Evolutionary conservation across 2,888 invertebrate genomes (phyloP).

Genomic region (Ctena decussata): DNA sequence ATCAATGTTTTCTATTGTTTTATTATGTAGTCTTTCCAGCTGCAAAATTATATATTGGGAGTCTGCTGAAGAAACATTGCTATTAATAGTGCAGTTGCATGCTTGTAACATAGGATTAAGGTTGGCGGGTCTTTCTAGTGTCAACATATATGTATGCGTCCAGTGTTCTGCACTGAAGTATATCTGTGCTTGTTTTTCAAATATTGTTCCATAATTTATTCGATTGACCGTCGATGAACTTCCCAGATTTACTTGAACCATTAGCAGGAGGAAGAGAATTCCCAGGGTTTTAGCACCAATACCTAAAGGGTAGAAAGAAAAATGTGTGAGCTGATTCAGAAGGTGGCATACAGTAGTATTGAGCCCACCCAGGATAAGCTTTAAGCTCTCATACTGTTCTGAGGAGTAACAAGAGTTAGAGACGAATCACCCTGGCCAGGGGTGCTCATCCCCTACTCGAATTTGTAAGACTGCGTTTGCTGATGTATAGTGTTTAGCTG

Average conservation of each 20-base stretch:
- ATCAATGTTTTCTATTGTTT: background rate
- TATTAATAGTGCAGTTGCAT: background rate
- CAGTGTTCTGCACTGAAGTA: background rate
- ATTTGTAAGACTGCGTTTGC: no score
- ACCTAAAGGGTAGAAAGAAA: background rate
- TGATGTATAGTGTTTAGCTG: no score
- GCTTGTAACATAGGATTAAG: background rate
- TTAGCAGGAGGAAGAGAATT: background rate
- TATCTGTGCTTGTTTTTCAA: background rate
- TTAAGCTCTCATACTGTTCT: no score
- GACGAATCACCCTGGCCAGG: background rate
- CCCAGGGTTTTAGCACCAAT: background rate
- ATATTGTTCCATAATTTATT: background rate
- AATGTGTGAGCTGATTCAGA: background rate
- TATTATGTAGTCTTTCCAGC: background rate
- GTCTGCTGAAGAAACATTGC: background rate
- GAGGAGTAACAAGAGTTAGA: no score
- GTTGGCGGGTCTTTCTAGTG: background rate
- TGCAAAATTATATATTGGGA: background rate
- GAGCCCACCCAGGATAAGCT: no score
- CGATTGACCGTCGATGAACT: background rate
- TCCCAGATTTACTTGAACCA: slow-evolving; percentile 29
- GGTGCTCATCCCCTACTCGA: no score
- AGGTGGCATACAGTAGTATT: background rate
- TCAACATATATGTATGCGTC: background rate